phyloP scores from a whole-genome alignment of 2,797 vertebrate genomes.

The Sarcoramphus papa region DNA sequence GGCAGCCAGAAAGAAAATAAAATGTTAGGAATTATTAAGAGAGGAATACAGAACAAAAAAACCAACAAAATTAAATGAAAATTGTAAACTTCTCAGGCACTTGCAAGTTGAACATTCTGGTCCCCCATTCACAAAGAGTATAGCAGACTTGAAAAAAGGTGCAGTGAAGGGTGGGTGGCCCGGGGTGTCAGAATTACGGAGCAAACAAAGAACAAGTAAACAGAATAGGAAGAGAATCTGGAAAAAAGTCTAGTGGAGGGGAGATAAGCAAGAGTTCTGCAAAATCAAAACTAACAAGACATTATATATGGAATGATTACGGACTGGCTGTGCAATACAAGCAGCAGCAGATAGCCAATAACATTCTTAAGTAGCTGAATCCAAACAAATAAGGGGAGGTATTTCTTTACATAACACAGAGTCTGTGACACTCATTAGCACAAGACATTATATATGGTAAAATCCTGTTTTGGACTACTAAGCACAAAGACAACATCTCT shows the following conservation, averaged over 20 bases:
- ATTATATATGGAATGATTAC: not conserved
- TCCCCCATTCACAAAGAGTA: not conserved
- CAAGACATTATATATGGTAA: not conserved
- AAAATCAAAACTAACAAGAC: not conserved
- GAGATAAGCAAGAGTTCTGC: not conserved
- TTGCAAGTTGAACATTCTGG: not conserved
- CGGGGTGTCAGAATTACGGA: not conserved
- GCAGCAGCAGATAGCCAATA: not conserved
- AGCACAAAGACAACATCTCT: not conserved
- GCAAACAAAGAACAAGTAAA: not conserved
- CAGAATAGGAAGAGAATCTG: not conserved
- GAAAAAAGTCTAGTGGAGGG: not conserved
- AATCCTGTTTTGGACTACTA: not conserved
- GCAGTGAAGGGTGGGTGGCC: not conserved
- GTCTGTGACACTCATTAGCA: not conserved
- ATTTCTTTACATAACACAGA: not conserved
- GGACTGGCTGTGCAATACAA: not conserved
- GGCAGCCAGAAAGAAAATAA: not conserved
- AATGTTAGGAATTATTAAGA: not conserved
- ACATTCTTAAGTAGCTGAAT: not conserved
- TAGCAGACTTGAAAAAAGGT: not conserved
- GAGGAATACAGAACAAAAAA: not conserved
- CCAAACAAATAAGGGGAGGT: not conserved
- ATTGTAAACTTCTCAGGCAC: not conserved
- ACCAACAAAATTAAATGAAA: not conserved